A percentile compares a stretch with the other conserved stretches of the same genome.
phyloP scores from a whole-genome alignment of 2,113 vertebrate genomes.

The Baryphthengus martii region DNA sequence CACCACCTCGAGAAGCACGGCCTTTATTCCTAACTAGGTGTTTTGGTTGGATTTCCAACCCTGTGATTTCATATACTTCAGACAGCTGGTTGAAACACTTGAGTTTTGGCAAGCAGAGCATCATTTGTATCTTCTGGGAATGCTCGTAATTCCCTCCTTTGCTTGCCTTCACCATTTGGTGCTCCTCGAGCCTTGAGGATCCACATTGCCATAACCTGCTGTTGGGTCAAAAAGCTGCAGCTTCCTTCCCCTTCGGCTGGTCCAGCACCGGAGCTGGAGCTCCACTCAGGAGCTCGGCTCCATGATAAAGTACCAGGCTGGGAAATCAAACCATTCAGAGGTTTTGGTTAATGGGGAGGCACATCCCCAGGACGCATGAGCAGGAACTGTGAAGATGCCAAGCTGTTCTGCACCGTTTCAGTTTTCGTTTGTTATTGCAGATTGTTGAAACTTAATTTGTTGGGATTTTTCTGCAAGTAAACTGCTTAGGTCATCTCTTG shows the following conservation, averaged over 20 bases:
- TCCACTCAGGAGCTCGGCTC: neutral
- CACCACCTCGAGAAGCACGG: neutral
- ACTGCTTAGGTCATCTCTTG: neutral
- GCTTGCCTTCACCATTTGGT: neutral
- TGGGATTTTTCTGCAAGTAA: neutral
- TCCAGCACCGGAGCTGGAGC: neutral
- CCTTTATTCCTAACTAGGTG: neutral
- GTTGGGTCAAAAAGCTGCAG: neutral
- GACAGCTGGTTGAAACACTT: neutral
- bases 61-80: neutral
- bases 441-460: neutral
- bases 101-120: neutral
- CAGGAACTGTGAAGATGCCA: neutral
- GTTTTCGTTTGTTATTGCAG: neutral
- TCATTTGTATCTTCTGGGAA: neutral
- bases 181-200: neutral
- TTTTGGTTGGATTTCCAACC: neutral
- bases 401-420: neutral
- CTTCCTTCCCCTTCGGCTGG: accelerated
- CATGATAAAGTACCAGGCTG: neutral
- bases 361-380: neutral
- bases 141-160: neutral
- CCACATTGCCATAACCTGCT: neutral
- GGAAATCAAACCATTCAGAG: neutral
- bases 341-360: neutral